These are phyloP conservation scores for Ia io DNA, from an alignment of 2,113 vertebrate genomes.

Conservation along the genomic window DNA sequence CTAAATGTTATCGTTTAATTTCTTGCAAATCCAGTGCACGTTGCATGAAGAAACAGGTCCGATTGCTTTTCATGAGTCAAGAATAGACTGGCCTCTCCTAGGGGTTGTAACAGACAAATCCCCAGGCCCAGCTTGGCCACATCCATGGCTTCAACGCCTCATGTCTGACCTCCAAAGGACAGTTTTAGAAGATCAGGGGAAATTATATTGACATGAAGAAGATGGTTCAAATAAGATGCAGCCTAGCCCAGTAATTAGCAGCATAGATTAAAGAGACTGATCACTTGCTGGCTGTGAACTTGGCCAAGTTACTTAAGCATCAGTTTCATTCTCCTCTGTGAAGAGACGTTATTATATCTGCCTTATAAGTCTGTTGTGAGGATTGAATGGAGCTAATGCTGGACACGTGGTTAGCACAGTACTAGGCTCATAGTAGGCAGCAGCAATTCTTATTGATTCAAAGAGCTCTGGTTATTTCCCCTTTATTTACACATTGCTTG, in stretches of 20 bases:
- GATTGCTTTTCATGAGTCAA: neutral
- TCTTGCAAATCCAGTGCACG: neutral
- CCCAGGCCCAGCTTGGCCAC: neutral
- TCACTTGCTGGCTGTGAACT: neutral
- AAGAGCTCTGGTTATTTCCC: neutral
- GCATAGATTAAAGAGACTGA: neutral
- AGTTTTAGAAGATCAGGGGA: neutral
- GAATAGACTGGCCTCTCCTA: neutral
- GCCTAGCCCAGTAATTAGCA: neutral
- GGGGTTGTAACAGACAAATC: neutral
- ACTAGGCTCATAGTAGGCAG: neutral
- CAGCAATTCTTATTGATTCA: neutral
- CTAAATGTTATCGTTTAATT: neutral
- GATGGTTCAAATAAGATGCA: neutral
- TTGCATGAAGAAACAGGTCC: neutral
- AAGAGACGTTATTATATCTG: neutral
- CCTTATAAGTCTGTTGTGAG: neutral
- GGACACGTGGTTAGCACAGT: neutral
- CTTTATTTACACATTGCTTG: neutral
- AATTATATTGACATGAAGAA: neutral
- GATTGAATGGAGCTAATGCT: neutral
- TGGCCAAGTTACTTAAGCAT: neutral
- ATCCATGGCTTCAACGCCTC: neutral
- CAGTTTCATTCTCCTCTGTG: neutral
- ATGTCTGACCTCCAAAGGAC: neutral